Conservation (phyloP, 2,113 vertebrate species). For the Sciurus niger region DNA sequence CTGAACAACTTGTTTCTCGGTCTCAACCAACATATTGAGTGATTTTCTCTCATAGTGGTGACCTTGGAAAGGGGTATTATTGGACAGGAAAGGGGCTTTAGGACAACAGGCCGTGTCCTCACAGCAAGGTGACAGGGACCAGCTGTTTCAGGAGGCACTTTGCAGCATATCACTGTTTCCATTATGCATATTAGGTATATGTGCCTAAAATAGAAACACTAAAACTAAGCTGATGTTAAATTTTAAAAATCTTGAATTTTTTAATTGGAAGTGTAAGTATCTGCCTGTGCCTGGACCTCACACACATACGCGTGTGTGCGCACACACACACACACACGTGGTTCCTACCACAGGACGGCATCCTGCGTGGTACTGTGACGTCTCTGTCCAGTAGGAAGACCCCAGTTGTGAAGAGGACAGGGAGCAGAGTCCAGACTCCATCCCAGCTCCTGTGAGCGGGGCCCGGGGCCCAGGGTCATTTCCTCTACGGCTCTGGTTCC, state of each 20-base stretch:
- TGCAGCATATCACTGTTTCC: not conserved
- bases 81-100: not conserved
- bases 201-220: not conserved
- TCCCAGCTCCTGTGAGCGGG: too few relatives aligned
- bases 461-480: too few relatives aligned
- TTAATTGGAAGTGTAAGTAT: not conserved
- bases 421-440: too few relatives aligned
- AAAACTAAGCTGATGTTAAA: not conserved
- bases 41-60: not conserved
- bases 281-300: not conserved
- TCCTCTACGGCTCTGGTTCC: too few relatives aligned
- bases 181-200: not conserved
- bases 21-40: not conserved
- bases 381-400: too few relatives aligned
- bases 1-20: not conserved
- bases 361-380: not conserved
- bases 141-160: too few relatives aligned
- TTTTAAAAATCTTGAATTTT: not conserved
- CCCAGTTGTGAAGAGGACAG: too few relatives aligned
- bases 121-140: not conserved
- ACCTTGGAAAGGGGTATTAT: not conserved
- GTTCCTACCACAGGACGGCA: not conserved
- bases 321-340: too few relatives aligned
- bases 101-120: not conserved
- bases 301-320: rapidly evolving